Percentiles rank a stretch among this genome's conserved stretches.
Conservation (phyloP, 2,797 vertebrate genomes). For the Lepilemur ruficaudatus region DNA sequence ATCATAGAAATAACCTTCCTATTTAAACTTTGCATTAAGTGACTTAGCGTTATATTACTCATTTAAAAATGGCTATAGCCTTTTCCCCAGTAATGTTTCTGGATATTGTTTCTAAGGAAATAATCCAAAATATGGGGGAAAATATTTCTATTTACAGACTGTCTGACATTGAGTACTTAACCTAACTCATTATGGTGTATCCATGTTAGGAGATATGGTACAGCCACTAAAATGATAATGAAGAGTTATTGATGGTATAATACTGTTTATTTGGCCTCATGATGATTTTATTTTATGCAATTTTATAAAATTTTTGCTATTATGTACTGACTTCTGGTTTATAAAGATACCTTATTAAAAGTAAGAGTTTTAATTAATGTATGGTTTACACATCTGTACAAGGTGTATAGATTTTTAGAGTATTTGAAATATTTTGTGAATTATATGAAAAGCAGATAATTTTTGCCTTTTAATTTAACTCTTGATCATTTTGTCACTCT, state of each 20-base stretch:
- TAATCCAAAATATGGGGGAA: not conserved
- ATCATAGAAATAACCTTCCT: not conserved
- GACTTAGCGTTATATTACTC: not conserved
- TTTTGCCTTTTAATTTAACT: constrained; percentile 26
- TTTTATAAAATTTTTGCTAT: not conserved
- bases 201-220: not conserved
- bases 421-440: not conserved
- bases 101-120: not conserved
- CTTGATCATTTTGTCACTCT: not conserved
- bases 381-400: not conserved
- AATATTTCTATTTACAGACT: not conserved
- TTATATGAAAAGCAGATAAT: not conserved
- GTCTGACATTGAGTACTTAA: not conserved
- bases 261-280: not conserved
- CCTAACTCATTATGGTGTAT: not conserved
- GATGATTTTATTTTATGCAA: not conserved
- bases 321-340: not conserved
- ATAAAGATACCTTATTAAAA: constrained; percentile 6
- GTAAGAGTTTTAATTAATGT: not conserved
- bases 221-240: not conserved
- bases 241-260: not conserved
- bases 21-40: not conserved
- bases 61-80: not conserved
- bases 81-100: not conserved
- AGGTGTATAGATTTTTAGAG: not conserved